These are phyloP conservation scores for Achroia grisella DNA, from an alignment of 1,140 invertebrate species.

Conservation along the genomic window DNA sequence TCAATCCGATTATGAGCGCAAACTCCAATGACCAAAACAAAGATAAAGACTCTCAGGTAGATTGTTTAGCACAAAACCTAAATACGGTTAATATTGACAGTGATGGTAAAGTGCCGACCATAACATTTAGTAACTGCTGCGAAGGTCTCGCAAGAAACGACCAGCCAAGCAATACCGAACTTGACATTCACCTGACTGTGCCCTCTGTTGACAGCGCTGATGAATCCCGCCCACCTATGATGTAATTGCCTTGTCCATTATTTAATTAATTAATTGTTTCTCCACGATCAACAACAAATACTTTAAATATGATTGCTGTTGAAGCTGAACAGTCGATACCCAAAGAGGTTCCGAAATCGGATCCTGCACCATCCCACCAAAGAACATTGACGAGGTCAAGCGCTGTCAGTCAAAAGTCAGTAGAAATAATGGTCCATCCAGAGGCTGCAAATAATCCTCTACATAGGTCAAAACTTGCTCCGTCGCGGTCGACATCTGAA, in stretches of 20 bases:
- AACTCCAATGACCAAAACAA: conserved; percentile 37
- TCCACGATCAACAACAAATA: background rate
- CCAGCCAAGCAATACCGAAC: conserved; percentile 40
- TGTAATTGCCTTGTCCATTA: conserved; percentile 27
- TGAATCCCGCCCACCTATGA: conserved; percentile 60
- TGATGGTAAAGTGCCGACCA: conserved; percentile 56
- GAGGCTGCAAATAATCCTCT: conserved; percentile 62
- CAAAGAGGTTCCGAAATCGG: conserved; percentile 48
- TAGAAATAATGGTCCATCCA: conserved; percentile 66
- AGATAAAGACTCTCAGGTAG: conserved; percentile 35
- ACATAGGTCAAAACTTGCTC: conserved; percentile 64
- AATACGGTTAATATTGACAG: conserved; percentile 49
- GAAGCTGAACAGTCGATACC: conserved; percentile 56
- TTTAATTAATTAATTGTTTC: conserved; percentile 8
- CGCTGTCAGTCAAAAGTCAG: conserved; percentile 75
- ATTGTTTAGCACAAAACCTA: conserved; percentile 49
- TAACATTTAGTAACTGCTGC: conserved; percentile 70
- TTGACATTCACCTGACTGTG: conserved; percentile 57
- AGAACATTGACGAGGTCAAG: conserved; percentile 63
- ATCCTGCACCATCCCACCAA: conserved; percentile 43
- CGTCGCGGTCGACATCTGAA: conserved; percentile 61
- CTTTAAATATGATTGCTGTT: conserved; percentile 59
- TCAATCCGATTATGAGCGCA: conserved; percentile 59
- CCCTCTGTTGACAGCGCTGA: conserved; percentile 55
- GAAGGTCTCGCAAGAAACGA: conserved; percentile 35